A percentile compares a stretch with the other conserved stretches of the same genome.
Evolutionary conservation across 2,113 vertebrate genomes (phyloP).

Genomic region (Pica pica): DNA sequence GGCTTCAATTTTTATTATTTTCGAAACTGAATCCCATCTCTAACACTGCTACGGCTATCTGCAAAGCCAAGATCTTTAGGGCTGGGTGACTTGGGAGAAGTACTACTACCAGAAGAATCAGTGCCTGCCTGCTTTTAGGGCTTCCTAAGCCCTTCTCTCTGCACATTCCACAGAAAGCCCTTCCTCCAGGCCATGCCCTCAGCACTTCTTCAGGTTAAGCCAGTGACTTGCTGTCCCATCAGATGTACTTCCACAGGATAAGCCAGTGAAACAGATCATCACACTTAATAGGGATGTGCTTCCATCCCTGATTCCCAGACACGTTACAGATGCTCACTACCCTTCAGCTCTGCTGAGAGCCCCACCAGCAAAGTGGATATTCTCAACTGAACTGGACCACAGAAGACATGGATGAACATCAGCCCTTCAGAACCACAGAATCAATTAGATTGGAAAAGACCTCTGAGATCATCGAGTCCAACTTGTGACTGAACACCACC

Average conservation of each 20-base stretch:
- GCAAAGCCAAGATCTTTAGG: neutral
- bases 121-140: neutral
- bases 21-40: neutral
- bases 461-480: neutral
- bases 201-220: neutral
- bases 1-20: neutral
- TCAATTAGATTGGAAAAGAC: neutral
- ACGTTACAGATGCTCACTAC: fast-evolving
- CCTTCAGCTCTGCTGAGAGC: neutral
- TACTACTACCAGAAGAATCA: neutral
- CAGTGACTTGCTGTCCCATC: neutral
- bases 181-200: neutral
- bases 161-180: neutral
- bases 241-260: no score
- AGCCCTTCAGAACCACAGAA: neutral
- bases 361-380: fast-evolving
- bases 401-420: neutral
- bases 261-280: neutral
- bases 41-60: neutral
- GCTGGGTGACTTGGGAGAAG: neutral
- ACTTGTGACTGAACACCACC: neutral
- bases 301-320: neutral
- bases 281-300: neutral
- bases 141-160: neutral
- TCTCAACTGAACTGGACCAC: neutral